Evolutionary conservation across 2,888 invertebrate genomes (phyloP).

Genomic region (Hirtodrosophila cameraria): DNA sequence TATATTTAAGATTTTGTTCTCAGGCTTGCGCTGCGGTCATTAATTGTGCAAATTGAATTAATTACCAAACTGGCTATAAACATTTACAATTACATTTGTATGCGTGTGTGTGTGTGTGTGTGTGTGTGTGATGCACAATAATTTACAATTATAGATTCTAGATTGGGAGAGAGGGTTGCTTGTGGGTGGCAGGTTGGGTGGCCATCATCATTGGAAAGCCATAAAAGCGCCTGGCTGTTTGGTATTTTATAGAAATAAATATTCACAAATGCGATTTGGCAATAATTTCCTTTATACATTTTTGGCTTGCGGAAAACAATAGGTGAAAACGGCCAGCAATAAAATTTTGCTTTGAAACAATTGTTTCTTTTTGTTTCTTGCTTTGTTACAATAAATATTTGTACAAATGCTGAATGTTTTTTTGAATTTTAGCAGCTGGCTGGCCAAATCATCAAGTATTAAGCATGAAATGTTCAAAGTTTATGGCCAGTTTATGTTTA

Average conservation of each 20-base stretch:
- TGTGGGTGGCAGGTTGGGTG: background rate
- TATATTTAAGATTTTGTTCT: slow-evolving; percentile 30
- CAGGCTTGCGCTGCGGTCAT: slow-evolving; percentile 41
- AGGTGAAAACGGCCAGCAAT: slow-evolving; percentile 52
- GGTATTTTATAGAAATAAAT: slow-evolving; percentile 29
- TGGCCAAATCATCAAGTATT: slow-evolving; percentile 36
- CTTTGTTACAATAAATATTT: slow-evolving; percentile 59
- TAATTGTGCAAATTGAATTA: slow-evolving; percentile 75
- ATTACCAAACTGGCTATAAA: slow-evolving; percentile 61
- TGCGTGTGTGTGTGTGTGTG: background rate
- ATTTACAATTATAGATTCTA: background rate
- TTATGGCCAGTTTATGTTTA: slow-evolving; percentile 39
- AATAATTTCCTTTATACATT: slow-evolving; percentile 17
- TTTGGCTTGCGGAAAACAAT: slow-evolving; percentile 1
- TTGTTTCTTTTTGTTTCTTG: slow-evolving; percentile 32
- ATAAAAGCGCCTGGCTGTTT: slow-evolving; percentile 54
- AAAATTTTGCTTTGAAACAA: slow-evolving; percentile 41
- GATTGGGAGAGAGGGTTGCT: too few species aligned
- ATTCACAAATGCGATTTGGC: slow-evolving; percentile 26
- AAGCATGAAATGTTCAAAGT: slow-evolving; percentile 16
- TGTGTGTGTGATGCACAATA: background rate
- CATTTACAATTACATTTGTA: slow-evolving; percentile 31
- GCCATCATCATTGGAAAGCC: slow-evolving; percentile 56
- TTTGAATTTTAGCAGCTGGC: slow-evolving; percentile 28
- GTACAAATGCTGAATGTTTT: slow-evolving; percentile 48